Base-by-base conservation (phyloP, 2,113 vertebrate species). In the Motacilla alba region DNA sequence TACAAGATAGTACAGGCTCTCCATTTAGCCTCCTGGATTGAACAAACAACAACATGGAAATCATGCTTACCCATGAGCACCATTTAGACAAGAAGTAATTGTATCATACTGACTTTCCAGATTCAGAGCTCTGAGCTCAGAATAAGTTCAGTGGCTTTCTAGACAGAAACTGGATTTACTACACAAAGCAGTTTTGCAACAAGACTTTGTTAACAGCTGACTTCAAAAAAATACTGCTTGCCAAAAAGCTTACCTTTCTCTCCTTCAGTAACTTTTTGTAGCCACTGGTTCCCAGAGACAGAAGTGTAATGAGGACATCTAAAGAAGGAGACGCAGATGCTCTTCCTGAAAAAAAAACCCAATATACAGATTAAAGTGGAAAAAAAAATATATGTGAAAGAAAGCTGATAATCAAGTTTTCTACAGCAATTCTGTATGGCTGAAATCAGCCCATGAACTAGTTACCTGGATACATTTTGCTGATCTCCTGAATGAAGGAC, bases 381-480 rank as follows among this genome's bases (percentile, higher is more conserved):
- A 91, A 81, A 74, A 69, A 81, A n/a, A 74, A 31, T 59, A 63
- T 26, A 77, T 35, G 35, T 62, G n/a, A 93, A 89, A 68, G 91
- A 18, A 80, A 93, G 58, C 60, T 69, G 69, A 77, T 83, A 85
- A 92, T 83, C 90, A 44, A 59, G 46, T 89, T 95, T 85, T 95
- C 92, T 70, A 75, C 58, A 59, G 53, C 46, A 74, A 73, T 86
- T 91, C 87, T 10, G 19, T 11, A 50, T 6, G 76, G 70, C 78
- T 87, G 50, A 93, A 95, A 81, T 52, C 67, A 59, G 83, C 33
- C 47, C 52, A 59, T 56, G 76, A 95, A 78, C 44, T 46, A 95
- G 90, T 98, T 96, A 99, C 99, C 99, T 96, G 99, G 99, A 94
- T 99, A 99, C 98, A 98, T 99, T 97, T 99, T 98, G 97, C 99